Conservation (phyloP, 2,113 vertebrate genomes). For the Oncorhynchus nerka region DNA sequence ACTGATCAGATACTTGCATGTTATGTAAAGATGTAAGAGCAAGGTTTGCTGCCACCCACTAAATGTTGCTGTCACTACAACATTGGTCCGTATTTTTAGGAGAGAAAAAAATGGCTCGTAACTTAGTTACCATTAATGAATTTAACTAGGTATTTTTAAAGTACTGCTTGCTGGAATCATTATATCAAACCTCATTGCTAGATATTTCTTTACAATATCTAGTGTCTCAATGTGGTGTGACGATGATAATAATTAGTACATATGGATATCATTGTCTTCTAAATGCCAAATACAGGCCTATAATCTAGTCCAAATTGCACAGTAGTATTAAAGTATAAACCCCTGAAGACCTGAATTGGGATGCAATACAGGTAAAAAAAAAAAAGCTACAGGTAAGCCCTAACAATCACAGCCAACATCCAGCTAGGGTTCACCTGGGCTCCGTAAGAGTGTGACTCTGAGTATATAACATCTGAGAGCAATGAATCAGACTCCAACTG, state of each 20-base stretch:
- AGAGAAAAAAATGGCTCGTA: background rate
- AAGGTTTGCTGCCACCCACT: no score
- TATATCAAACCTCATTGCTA: background rate
- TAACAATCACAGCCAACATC: background rate
- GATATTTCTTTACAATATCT: background rate
- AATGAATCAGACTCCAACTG: constrained; percentile 9
- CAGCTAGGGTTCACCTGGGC: background rate
- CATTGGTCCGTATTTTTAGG: background rate
- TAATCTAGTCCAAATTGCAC: background rate
- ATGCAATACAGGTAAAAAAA: background rate
- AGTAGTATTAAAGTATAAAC: background rate
- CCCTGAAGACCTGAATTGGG: constrained; percentile 5
- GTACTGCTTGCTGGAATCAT: constrained; percentile 5
- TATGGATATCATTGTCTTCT: background rate
- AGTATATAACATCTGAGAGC: background rate
- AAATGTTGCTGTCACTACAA: no score
- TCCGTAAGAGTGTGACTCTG: constrained; percentile 1
- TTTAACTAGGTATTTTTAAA: background rate
- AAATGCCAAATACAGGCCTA: no score
- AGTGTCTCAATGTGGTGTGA: background rate
- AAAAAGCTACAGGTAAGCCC: background rate
- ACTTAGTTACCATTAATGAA: background rate
- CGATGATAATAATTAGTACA: background rate
- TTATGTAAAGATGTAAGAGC: no score
- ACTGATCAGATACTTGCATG: no score